phyloP scores from a whole-genome alignment of 1,140 invertebrate genomes.

The Drosophila prosaltans region DNA sequence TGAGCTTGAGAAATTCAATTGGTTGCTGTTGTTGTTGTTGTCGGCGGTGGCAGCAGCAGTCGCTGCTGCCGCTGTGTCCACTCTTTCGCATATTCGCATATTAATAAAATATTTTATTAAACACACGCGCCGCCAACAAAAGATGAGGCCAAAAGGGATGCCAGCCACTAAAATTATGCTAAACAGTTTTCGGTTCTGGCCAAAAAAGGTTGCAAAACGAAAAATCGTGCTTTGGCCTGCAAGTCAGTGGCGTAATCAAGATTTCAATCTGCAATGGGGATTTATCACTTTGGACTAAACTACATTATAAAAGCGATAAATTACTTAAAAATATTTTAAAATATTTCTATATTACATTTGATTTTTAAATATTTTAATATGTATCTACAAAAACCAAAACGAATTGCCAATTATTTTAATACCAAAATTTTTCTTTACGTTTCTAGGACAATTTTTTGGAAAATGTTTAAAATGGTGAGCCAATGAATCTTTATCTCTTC shows the following conservation, averaged over 20 bases:
- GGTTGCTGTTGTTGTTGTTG: conserved; percentile 13
- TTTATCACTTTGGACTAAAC: too few species aligned
- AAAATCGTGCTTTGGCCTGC: conserved; percentile 69
- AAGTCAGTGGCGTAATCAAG: conserved; percentile 5
- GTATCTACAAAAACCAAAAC: too few species aligned
- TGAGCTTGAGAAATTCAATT: conserved; percentile 80
- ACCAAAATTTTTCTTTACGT: too few species aligned
- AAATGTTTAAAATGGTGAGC: too few species aligned
- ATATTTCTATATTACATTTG: too few species aligned
- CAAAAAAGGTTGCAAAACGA: conserved; percentile 78
- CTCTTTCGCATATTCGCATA: conserved; percentile 69
- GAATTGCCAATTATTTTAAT: too few species aligned
- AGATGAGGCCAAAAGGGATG: conserved; percentile 51
- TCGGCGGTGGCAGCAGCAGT: conserved; percentile 31
- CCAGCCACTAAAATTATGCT: conserved; percentile 71
- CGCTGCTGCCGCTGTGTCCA: conserved; percentile 44
- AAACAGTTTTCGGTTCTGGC: conserved; percentile 63
- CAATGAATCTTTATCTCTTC: too few species aligned
- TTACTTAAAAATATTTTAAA: too few species aligned
- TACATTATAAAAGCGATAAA: too few species aligned
- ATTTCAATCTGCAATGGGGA: conserved; percentile 2
- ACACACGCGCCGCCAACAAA: conserved; percentile 76
- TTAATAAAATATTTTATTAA: conserved; percentile 83
- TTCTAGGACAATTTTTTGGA: too few species aligned
- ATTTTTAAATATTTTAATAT: too few species aligned